Base-by-base conservation (phyloP, 35 echinoderm and acorn worm genomes). In the Lytechinus pictus region DNA sequence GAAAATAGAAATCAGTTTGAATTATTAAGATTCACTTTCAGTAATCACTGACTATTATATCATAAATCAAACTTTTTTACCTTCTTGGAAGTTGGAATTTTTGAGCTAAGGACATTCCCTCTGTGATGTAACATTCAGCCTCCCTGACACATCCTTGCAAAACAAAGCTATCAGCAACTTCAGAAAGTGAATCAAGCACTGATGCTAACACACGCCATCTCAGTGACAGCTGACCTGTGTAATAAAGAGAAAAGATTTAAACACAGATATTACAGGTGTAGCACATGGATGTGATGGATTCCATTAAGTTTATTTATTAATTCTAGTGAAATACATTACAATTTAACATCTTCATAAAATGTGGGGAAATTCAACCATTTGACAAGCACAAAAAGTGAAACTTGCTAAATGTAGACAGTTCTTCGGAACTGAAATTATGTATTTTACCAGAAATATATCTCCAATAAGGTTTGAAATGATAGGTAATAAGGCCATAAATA, bases 61-160 rank as follows among this genome's bases (percentile, higher is more conserved):
- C 33, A 44, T 44, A 44, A 79, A 24, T 79, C 66, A 79, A 79
- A 6, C 66, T 44, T 1, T 44, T 44, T 52, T 57, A 93, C 92
- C 92, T 94, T 52, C 71, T 96, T 54, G 95, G 95, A 5, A 96
- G 58, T 53, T 66, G 56, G 44, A 96, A 93, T 86, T 87, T 96
- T n/a, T 94, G 55, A 53, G 95, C 57, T 4, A 96, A 55, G 24
- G 91, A 72, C 52, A 96, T 71, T 2, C 95, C 95, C 90, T 96
- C 95, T 29, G 92, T 94, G 10, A 96, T 92, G 71, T 96, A 96
- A 54, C 95, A 96, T 87, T 53, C 9, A 9, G 95, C 95, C 51
- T 96, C 87, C 16, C 95, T 86, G 27, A 96, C 95, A 87, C 91
- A 96, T 3, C 95, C 95, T 94, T 94, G 95, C 53, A 94, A 28